Evolutionary conservation across 2,797 vertebrate species (phyloP).

Genomic region (Emys orbicularis): DNA sequence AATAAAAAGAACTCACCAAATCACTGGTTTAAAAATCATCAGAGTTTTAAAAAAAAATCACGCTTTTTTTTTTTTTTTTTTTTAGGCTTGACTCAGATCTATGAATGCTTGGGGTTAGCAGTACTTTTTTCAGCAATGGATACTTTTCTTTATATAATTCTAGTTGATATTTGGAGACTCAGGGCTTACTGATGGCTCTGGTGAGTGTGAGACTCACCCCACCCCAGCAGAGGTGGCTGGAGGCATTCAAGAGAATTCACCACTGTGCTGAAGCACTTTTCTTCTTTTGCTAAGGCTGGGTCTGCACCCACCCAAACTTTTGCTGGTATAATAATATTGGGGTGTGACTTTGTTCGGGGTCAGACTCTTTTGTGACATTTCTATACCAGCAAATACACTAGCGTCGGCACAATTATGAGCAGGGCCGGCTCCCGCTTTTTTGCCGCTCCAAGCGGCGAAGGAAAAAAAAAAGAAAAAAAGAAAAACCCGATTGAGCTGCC

Average conservation of each 20-base stretch:
- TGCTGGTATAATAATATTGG: neutral
- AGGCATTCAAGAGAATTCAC: neutral
- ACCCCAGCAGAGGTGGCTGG: neutral
- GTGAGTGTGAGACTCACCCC: neutral
- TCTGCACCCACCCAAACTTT: neutral
- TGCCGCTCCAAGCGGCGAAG: too few relatives aligned
- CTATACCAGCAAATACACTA: neutral
- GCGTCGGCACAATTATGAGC: too few relatives aligned
- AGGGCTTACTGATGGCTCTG: neutral
- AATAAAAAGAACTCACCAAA: accelerated
- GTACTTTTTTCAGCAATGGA: too few relatives aligned
- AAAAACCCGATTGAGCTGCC: too few relatives aligned
- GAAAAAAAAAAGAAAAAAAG: too few relatives aligned
- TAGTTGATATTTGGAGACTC: too few relatives aligned
- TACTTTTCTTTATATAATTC: too few relatives aligned
- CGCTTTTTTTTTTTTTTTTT: neutral
- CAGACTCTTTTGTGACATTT: neutral
- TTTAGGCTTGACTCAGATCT: neutral
- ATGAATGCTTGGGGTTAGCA: neutral
- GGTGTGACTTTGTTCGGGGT: neutral
- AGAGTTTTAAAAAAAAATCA: neutral
- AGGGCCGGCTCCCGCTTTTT: too few relatives aligned
- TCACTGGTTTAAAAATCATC: neutral
- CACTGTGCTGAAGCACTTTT: neutral
- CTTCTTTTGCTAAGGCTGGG: neutral